Percentiles rank a stretch among this genome's conserved stretches.
Evolutionary conservation across 2,888 invertebrate genomes (phyloP).

Genomic region (Eristalinus aeneus): DNA sequence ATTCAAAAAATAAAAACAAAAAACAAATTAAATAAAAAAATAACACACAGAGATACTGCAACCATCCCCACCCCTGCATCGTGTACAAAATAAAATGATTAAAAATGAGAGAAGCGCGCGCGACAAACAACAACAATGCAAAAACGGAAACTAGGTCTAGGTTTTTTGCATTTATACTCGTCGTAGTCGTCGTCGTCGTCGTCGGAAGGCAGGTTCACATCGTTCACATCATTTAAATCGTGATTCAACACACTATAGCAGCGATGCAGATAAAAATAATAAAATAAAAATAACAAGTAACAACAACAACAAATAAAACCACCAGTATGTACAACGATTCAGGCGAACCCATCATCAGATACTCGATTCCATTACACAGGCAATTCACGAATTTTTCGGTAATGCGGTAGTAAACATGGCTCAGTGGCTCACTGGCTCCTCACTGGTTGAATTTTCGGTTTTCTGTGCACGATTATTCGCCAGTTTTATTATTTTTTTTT

Average conservation of each 20-base stretch:
- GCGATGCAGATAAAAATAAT: constrained; percentile 44
- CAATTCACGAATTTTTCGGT: constrained; percentile 66
- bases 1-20: not conserved
- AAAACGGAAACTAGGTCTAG: constrained; percentile 71
- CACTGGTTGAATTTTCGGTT: constrained; percentile 36
- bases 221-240: constrained; percentile 67
- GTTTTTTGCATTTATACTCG: constrained; percentile 67
- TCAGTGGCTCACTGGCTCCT: not conserved
- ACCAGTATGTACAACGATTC: too few relatives aligned
- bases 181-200: constrained; percentile 3
- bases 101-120: constrained; percentile 67
- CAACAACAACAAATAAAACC: too few relatives aligned
- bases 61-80: not conserved
- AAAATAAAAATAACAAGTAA: constrained; percentile 38
- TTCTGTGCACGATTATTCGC: constrained; percentile 56
- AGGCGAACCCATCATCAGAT: constrained; percentile 35
- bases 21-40: not conserved
- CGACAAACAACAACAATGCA: constrained; percentile 64
- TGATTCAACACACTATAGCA: constrained; percentile 53
- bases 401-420: constrained; percentile 66
- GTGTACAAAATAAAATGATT: constrained; percentile 40
- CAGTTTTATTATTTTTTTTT: constrained; percentile 16
- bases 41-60: not conserved
- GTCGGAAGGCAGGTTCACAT: constrained; percentile 60
- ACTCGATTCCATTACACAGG: constrained; percentile 57